Conservation (phyloP, 2,797 vertebrate species). For the Premnoplex brunnescens region DNA sequence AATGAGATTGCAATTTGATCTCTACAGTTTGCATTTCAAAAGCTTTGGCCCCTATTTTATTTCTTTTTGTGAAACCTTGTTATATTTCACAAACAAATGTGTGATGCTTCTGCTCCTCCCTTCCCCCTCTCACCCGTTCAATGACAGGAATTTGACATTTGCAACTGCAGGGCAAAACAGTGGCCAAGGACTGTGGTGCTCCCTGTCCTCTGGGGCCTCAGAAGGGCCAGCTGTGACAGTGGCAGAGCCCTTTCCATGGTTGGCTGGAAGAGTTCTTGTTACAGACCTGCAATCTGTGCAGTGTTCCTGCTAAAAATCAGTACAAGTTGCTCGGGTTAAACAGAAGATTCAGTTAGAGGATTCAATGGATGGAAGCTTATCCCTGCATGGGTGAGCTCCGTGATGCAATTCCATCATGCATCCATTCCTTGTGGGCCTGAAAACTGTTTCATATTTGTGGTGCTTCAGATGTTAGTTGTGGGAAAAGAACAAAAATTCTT, state of each 20-base stretch:
- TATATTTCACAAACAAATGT: background rate
- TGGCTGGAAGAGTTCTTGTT: background rate
- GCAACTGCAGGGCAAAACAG: background rate
- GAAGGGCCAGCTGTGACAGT: background rate
- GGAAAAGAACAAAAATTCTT: background rate
- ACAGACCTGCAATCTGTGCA: background rate
- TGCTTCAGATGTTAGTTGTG: background rate
- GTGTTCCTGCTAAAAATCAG: background rate
- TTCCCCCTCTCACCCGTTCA: background rate
- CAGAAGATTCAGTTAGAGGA: background rate
- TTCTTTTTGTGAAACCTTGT: background rate
- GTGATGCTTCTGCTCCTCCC: background rate
- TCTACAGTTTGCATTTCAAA: background rate
- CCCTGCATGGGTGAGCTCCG: background rate
- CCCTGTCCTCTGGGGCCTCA: background rate
- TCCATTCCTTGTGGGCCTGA: background rate
- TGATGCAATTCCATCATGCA: rapidly evolving
- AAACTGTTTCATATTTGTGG: background rate
- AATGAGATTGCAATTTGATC: background rate
- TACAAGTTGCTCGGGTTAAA: background rate
- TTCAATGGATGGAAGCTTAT: background rate
- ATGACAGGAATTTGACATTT: background rate
- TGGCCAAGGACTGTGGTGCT: rapidly evolving
- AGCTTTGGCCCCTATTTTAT: background rate
- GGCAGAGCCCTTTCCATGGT: background rate